phyloP scores from a whole-genome alignment of 2,888 invertebrate genomes.

The Chrysopilus asiliformis region DNA sequence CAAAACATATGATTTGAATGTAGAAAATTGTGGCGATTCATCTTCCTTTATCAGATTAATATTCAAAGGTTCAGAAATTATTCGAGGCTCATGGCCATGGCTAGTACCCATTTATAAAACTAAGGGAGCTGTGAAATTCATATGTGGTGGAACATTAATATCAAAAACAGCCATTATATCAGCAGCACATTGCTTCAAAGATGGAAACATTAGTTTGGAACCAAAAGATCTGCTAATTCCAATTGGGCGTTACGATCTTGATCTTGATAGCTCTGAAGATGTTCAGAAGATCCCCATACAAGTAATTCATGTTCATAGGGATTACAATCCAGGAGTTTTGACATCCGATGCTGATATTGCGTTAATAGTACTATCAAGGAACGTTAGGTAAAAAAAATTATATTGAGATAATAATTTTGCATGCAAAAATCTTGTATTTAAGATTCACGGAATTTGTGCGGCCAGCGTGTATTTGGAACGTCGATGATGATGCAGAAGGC shows the following conservation, averaged over 20 bases:
- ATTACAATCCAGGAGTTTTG: conserved; percentile 30
- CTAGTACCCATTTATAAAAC: conserved; percentile 45
- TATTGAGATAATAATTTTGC: no score
- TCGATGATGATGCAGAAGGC: conserved; percentile 32
- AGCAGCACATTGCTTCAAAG: conserved; percentile 37
- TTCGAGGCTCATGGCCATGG: conserved; percentile 57
- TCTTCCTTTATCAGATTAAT: no score
- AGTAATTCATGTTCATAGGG: conserved; percentile 36
- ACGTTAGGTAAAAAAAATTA: no score
- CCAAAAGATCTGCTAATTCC: conserved; percentile 33
- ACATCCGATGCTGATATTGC: conserved; percentile 42
- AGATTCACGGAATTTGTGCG: conserved; percentile 34
- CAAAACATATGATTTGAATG: no score
- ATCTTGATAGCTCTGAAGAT: conserved; percentile 35
- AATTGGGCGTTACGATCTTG: conserved; percentile 37
- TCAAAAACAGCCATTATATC: conserved; percentile 25
- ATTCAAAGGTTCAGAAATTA: no score
- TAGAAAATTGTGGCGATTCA: no score
- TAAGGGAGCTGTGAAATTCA: conserved; percentile 19
- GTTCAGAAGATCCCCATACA: conserved; percentile 30
- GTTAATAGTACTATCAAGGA: conserved; percentile 35
- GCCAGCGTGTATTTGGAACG: conserved; percentile 44
- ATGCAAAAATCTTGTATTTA: not conserved
- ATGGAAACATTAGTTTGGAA: conserved; percentile 21
- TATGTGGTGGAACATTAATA: conserved; percentile 31